Percentiles rank a stretch among this genome's conserved stretches.
phyloP scores from a whole-genome alignment of 2,113 vertebrate genomes.

The Ictidomys tridecemlineatus region DNA sequence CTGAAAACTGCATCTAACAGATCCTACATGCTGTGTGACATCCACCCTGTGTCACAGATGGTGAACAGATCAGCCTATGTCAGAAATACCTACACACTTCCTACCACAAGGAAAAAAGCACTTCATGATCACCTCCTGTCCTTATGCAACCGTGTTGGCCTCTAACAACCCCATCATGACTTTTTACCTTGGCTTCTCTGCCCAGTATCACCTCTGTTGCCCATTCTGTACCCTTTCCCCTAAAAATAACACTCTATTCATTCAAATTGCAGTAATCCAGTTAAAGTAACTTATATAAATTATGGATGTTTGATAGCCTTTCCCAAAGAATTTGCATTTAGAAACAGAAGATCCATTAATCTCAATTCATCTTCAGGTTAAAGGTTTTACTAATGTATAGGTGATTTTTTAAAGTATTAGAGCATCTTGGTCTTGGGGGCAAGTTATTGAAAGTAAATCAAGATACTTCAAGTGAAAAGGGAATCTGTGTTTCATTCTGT shows the following conservation, averaged over 20 bases:
- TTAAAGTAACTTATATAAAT: slow-evolving; percentile 43
- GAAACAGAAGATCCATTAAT: slow-evolving; percentile 6
- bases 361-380: neutral
- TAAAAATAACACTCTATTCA: neutral
- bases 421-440: neutral
- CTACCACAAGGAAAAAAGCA: neutral
- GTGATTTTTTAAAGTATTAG: neutral
- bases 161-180: neutral
- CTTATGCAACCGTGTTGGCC: neutral
- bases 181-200: neutral
- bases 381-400: slow-evolving; percentile 3
- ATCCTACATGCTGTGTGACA: neutral
- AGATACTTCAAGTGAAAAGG: slow-evolving; percentile 18
- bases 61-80: neutral
- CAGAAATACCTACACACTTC: neutral
- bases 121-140: neutral
- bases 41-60: neutral
- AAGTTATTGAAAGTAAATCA: slow-evolving; percentile 38
- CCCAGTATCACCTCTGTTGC: neutral
- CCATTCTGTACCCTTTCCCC: neutral
- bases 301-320: neutral
- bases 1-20: neutral
- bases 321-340: neutral
- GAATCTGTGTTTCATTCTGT: neutral
- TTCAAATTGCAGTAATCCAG: neutral